Percentiles rank a stretch among this genome's conserved stretches.
phyloP scores from a whole-genome alignment of 2,888 invertebrate genomes.

The Uropetala carovei region DNA sequence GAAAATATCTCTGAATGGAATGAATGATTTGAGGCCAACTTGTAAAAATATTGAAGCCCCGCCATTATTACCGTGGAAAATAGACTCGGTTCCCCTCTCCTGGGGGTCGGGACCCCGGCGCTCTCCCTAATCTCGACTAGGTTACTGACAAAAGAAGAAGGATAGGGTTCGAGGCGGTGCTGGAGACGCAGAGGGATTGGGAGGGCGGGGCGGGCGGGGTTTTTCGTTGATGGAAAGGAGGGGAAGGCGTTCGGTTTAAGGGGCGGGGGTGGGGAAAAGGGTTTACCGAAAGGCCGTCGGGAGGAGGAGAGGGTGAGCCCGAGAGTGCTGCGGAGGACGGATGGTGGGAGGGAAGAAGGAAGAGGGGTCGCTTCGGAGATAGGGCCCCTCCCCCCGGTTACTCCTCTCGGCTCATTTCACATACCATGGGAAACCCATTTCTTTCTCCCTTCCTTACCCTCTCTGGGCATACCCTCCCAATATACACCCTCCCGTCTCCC shows the following conservation, averaged over 20 bases:
- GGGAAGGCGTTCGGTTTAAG: neutral
- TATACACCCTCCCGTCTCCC: conserved; percentile 12
- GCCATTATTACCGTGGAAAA: conserved; percentile 61
- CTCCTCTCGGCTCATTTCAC: conserved; percentile 65
- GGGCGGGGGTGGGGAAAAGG: neutral
- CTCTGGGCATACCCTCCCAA: conserved; percentile 43
- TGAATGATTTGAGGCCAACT: conserved; percentile 55
- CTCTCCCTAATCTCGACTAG: conserved; percentile 63
- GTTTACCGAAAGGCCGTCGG: conserved; percentile 25
- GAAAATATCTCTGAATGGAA: conserved; percentile 41
- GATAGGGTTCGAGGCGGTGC: conserved; percentile 62
- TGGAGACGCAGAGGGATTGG: conserved; percentile 61
- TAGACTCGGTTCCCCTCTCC: conserved; percentile 41
- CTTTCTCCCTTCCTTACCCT: conserved; percentile 62
- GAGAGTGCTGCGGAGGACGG: neutral
- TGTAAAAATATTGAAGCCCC: conserved; percentile 62
- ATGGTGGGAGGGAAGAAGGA: neutral
- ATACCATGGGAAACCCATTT: conserved; percentile 66
- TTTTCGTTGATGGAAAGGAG: conserved; percentile 52
- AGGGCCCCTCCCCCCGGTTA: neutral
- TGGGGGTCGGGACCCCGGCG: conserved; percentile 35
- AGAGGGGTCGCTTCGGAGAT: conserved; percentile 23
- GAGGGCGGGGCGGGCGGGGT: conserved; percentile 49
- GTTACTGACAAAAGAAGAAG: conserved; percentile 63
- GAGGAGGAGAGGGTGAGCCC: neutral